Conservation (phyloP, 2,888 invertebrate genomes). For the Pandemis cinnamomeana region DNA sequence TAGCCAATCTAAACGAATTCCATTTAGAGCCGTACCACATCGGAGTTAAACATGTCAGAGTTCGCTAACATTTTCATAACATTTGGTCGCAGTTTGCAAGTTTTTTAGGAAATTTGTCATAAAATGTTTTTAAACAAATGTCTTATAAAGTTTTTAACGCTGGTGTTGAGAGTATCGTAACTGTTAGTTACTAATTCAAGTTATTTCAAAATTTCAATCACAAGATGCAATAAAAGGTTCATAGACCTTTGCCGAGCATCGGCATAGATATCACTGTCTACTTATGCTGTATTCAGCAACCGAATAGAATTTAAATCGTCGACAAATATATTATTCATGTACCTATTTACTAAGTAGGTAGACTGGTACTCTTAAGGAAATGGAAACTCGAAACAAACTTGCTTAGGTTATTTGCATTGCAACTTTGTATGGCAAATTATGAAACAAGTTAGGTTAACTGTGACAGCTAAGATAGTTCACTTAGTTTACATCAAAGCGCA, state of each 20-base stretch:
- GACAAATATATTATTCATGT: constrained; percentile 1
- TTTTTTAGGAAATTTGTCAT: too few relatives aligned
- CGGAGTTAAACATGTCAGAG: too few relatives aligned
- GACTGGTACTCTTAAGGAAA: constrained; percentile 18
- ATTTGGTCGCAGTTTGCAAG: too few relatives aligned
- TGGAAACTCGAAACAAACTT: constrained; percentile 9
- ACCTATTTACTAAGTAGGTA: constrained; percentile 1
- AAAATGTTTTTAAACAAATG: too few relatives aligned
- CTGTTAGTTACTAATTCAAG: too few relatives aligned
- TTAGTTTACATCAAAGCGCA: background rate
- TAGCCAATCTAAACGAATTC: too few relatives aligned
- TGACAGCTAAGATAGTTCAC: background rate
- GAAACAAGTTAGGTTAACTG: constrained; percentile 3
- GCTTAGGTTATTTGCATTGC: constrained; percentile 17
- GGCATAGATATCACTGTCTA: background rate
- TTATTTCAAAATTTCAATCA: background rate
- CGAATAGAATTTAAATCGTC: constrained; percentile 23
- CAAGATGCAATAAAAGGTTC: constrained; percentile 11
- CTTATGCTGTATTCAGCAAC: constrained; percentile 7
- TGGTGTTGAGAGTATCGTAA: too few relatives aligned
- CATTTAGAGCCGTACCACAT: too few relatives aligned
- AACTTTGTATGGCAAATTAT: constrained; percentile 23
- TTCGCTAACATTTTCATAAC: too few relatives aligned
- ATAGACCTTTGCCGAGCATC: constrained; percentile 2
- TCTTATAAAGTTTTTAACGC: too few relatives aligned